Percentiles rank a stretch among this genome's conserved stretches.
Evolutionary conservation across 2,797 vertebrate genomes (phyloP).

Genomic region (Atherinosoma microstoma): DNA sequence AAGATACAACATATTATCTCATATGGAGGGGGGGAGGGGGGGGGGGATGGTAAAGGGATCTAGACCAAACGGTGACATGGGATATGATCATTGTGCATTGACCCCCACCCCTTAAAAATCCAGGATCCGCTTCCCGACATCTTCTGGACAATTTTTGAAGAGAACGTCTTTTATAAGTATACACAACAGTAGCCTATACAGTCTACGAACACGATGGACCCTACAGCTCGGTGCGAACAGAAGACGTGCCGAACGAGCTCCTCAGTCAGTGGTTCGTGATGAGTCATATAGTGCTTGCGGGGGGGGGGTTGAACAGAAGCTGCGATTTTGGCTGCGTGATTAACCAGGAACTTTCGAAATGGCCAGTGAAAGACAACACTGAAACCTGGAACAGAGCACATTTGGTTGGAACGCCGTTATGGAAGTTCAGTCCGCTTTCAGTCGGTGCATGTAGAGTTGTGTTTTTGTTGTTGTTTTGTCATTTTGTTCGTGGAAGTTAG

Average conservation of each 20-base stretch:
- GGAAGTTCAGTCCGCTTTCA: conserved; percentile 55
- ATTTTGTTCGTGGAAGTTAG: conserved; percentile 38
- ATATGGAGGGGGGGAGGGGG: too few relatives aligned
- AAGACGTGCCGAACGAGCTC: conserved; percentile 61
- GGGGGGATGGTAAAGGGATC: conserved; percentile 83
- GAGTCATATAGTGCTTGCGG: conserved; percentile 70
- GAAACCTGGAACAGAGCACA: conserved; percentile 48
- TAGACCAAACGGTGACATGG: conserved; percentile 78
- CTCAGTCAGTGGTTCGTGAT: conserved; percentile 58
- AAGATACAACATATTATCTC: conserved; percentile 86
- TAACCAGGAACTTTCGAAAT: conserved; percentile 56
- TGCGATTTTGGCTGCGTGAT: conserved; percentile 68
- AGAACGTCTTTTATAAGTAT: conserved; percentile 58
- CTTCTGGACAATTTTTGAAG: conserved; percentile 50
- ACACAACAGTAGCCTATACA: conserved; percentile 76
- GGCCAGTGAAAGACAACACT: conserved; percentile 68
- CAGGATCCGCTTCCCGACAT: conserved; percentile 63
- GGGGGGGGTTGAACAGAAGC: conserved; percentile 75
- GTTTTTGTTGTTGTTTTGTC: too few relatives aligned
- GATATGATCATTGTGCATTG: conserved; percentile 86
- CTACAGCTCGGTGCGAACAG: conserved; percentile 60
- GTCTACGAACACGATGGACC: conserved; percentile 66
- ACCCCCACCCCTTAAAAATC: conserved; percentile 71
- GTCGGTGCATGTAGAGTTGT: too few relatives aligned
- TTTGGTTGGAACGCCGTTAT: conserved; percentile 50